Evolutionary conservation across 2,113 vertebrate species (phyloP), one percentile per base, ranked within the genome.

Genomic region (Salvelinus fontinalis): DNA sequence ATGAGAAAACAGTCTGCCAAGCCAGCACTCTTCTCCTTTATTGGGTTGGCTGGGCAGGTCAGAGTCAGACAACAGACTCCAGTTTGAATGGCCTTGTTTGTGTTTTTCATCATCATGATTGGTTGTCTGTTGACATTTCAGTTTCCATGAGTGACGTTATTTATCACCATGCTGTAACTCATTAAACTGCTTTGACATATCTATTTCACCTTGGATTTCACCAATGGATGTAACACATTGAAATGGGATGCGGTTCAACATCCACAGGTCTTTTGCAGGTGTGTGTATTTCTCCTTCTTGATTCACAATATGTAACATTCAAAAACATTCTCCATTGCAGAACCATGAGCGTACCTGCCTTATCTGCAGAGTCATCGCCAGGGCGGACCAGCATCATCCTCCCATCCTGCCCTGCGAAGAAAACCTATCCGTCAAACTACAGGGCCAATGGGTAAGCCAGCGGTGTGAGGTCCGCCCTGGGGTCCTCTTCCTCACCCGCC

Each of bases 391-490:
- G 81, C 90, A 92, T 66, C 94, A 91, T 71, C 95, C 95, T 0
- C 95, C 95, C 16, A 92, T 94, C 77, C 78, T 96, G 69, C 93
- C 95, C 71, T 94, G 94, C 0, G 93, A 92, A 76, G 92, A 91
- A 0, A 93, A 96, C 75, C 88, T 95, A 81, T 91, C 94, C 2
- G 91, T 95, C 0, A 93, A 93, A 66, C 91, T 96, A 22, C 93
- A 95, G 0, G 95, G 95, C 1, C 94, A 96, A 85, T 96, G 95
- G 95, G 95, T 94, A 76, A 96, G 95, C 89, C 94, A 95, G 85
- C 95, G 94, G 74, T 96, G 95, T 0, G 95, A 96, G 90, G 95
- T 96, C 9, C 93, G 95, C 5, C 95, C 95, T 0, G 95, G 95
- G 70, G 94, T 95, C 70, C 94, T 96, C 77, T 96, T 96, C 85